These are phyloP conservation scores for Mustela erminea DNA, from an alignment of 2,797 vertebrate genomes.

Conservation along the genomic window DNA sequence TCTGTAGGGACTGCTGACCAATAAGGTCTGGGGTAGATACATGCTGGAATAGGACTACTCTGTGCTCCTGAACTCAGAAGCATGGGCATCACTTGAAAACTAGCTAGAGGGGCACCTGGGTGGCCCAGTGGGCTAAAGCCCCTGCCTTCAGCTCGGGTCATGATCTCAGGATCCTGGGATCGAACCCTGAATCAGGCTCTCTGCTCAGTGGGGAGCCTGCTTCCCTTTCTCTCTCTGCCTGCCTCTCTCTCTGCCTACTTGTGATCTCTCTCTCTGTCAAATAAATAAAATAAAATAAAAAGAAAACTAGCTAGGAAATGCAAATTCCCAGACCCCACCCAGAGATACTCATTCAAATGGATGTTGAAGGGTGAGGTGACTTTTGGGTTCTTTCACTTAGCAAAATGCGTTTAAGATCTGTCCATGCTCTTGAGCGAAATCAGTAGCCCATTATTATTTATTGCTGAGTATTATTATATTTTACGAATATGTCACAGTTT, in stretches of 20 bases:
- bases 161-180: no score
- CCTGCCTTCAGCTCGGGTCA: no score
- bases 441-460: neutral
- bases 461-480: neutral
- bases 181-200: no score
- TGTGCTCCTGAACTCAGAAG: neutral
- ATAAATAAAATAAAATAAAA: no score
- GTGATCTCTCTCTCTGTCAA: no score
- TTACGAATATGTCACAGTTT: neutral
- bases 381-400: neutral
- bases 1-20: neutral
- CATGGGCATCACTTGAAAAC: neutral
- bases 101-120: neutral
- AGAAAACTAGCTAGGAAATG: neutral
- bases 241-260: no score
- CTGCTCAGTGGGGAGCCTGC: no score
- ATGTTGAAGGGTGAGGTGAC: rapidly evolving
- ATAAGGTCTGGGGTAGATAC: neutral
- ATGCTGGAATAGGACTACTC: neutral
- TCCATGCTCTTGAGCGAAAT: neutral
- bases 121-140: no score
- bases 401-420: neutral
- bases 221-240: no score
- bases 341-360: neutral
- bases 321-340: no score